Conservation (phyloP, 2,888 invertebrate species). For the Agriopis marginaria region DNA sequence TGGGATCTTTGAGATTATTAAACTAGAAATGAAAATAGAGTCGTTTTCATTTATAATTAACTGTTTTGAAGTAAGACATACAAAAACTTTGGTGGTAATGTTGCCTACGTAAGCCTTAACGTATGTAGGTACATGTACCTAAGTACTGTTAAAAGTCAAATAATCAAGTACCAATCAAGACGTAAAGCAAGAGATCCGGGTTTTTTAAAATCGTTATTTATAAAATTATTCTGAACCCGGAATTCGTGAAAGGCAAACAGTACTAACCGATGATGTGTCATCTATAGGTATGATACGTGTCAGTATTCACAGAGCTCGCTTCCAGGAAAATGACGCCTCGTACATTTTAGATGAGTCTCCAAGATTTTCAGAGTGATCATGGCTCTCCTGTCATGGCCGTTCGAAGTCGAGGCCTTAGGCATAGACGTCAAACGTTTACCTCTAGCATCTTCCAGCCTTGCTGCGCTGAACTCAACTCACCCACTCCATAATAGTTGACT, state of each 20-base stretch:
- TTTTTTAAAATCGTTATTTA: not conserved
- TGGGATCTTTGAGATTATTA: too few species aligned
- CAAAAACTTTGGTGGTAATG: too few species aligned
- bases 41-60: too few species aligned
- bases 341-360: constrained; percentile 53
- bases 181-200: too few species aligned
- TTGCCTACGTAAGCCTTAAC: too few species aligned
- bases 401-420: constrained; percentile 60
- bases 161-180: not conserved
- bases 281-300: constrained; percentile 31
- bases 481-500: constrained; percentile 49
- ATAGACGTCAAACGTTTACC: constrained; percentile 13
- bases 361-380: constrained; percentile 49
- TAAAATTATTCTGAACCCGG: not conserved
- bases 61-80: too few species aligned
- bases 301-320: constrained; percentile 39
- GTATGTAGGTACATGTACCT: too few species aligned
- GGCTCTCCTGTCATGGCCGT: constrained; percentile 64
- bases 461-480: constrained; percentile 55
- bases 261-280: constrained; percentile 6
- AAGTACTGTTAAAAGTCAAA: not conserved
- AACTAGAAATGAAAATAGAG: too few species aligned
- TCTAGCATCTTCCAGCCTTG: constrained; percentile 56
- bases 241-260: not conserved
- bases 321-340: constrained; percentile 56